Base-by-base conservation (phyloP, 2,113 vertebrate genomes). In the Ictalurus furcatus region DNA sequence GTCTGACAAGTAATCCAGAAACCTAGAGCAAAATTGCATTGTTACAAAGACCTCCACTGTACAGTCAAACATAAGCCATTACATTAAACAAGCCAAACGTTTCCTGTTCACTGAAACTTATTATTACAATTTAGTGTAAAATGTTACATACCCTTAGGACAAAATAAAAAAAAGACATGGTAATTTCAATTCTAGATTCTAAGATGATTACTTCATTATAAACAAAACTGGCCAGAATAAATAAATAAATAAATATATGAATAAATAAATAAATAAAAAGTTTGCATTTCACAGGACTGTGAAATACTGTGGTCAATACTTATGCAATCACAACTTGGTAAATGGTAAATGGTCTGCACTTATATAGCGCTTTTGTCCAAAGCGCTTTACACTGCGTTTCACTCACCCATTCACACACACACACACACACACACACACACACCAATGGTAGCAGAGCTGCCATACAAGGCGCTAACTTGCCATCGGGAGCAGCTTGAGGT, bases 1-100 rank as follows among this genome's bases (percentile, higher is more conserved):
- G 92, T 99, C 98, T 0, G 98, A 99, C 61, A 99, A 96, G 91
- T 99, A 99, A 93, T 99, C 98, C 92, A 99, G 94, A 93, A 99
- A 99, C 94, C 98, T 99, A 92, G 30, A 86, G 13, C 16, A 86
- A 14, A 88, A 16, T 83, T 1, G 61, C 79, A 90, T 19, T 90
- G 37, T 88, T 67, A 87, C 0, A 7, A 0, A 84, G 73, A 80
- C 13, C 14, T 85, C 23, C 4, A 83, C 59, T 44, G 30, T 23
- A 80, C 48, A 81, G 21, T 25, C 6, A 85, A 34, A 48, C 28
- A 28, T 21, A 58, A 30, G 54, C 16, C 30, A 40, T 61, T 61
- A 61, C 30, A 40, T 16, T 16, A 54, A n/a, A 54, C 16, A 79
- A 7, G 4, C 1, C 48, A 16, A 16, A 54, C 34, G 34, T 9